Conservation (phyloP, 2,113 vertebrate species). For the Octodon degus region DNA sequence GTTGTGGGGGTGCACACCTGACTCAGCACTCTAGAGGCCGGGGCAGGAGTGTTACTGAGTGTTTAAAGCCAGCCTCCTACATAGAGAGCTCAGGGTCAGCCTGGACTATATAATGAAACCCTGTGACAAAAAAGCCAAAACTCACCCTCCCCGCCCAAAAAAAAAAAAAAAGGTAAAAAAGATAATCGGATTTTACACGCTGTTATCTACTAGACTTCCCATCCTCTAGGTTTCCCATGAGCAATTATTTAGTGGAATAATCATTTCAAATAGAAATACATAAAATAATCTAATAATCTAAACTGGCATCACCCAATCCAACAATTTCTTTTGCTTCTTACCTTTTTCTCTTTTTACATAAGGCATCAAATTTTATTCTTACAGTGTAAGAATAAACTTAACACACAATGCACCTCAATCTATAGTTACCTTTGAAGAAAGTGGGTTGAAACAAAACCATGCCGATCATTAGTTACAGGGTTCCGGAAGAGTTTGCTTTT, state of each 20-base stretch:
- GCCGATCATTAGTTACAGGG: slow-evolving; percentile 92
- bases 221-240: not conserved
- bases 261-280: slow-evolving; percentile 54
- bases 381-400: too few species aligned
- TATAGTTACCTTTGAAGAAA: slow-evolving; percentile 93
- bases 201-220: not conserved
- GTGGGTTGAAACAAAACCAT: slow-evolving; percentile 96
- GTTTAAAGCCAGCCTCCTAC: not conserved
- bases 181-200: not conserved
- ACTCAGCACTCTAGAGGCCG: not conserved
- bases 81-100: not conserved
- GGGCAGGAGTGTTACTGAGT: not conserved
- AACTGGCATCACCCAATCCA: slow-evolving; percentile 17
- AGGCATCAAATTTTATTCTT: not conserved
- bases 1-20: not conserved
- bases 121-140: not conserved
- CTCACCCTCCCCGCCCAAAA: not conserved
- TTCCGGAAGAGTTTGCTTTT: slow-evolving; percentile 96
- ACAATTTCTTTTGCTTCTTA: not conserved
- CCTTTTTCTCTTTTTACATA: not conserved
- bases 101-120: not conserved
- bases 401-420: not conserved
- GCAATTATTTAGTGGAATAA: slow-evolving; percentile 51
- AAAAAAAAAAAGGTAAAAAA: not conserved
- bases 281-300: slow-evolving; percentile 53